Evolutionary conservation across 2,888 invertebrate species (phyloP), one percentile per base, ranked within the genome.

Genomic region (Drosophila fungiperda): DNA sequence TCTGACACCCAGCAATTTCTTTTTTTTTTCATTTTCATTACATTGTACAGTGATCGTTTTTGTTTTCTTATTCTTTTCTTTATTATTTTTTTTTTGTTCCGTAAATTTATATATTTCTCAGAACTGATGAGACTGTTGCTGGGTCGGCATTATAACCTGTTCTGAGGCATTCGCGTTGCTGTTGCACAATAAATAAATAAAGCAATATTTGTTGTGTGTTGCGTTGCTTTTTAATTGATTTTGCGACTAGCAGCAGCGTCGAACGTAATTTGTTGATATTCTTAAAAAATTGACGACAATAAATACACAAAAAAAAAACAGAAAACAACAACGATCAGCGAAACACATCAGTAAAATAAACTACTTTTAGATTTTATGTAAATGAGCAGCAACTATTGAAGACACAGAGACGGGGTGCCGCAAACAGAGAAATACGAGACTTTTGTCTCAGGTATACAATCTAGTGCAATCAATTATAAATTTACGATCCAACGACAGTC

Each of bases 171-270:
- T 72, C 72, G 76, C 67, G 58, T 23, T 55, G 70, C 54, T 55
- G 85, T 85, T 85, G 85, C 87, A 85, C 89, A 85, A 85, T 85
- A 87, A 88, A 88, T 83, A 84, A 88, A 86, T 83, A 78, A 86
- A 80, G 68, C 68, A 76, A 76, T 62, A 80, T 76, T 69, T 73
- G 62, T 69, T 80, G 71, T 73, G 58, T 58, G 64, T 68, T 84
- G 80, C 75, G 88, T 76, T 74, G 84, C 70, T 68, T 88, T 88
- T 85, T 85, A 85, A 85, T 85, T 85, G 85, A 88, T 85, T 85
- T 86, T 73, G 84, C 71, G 78, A 61, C 81, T 64, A 70, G 68
- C 76, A 63, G 63, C 79, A 38, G 68, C 83, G 77, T 3, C 15
- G 4, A 9, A 12, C 83, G 71, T 86, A 85, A 83, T 84, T 83